These are phyloP conservation scores for Hemithea aestivaria DNA, from an alignment of 2,888 invertebrate genomes.

Conservation along the genomic window DNA sequence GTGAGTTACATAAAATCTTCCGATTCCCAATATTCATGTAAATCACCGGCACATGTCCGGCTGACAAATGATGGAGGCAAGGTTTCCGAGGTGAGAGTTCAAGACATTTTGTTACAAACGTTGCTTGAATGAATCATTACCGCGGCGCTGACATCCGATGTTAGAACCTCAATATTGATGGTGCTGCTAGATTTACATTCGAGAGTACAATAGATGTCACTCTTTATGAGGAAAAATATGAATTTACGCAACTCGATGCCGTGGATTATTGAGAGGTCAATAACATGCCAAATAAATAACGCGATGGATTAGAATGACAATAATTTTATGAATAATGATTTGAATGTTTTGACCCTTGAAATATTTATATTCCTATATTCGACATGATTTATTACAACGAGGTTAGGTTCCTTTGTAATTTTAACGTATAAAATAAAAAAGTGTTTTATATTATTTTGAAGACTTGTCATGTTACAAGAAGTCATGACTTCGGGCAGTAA, in stretches of 20 bases:
- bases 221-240: constrained; percentile 6
- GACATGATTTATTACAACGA: too few species aligned
- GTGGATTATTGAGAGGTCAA: background rate
- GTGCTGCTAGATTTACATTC: constrained; percentile 12
- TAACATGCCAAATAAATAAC: background rate
- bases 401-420: too few species aligned
- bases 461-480: too few species aligned
- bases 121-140: constrained; percentile 33
- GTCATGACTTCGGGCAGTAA: too few species aligned
- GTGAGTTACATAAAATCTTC: constrained; percentile 37
- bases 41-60: constrained; percentile 40
- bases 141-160: constrained; percentile 24
- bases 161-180: constrained; percentile 27
- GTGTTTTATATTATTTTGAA: too few species aligned
- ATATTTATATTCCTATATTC: too few species aligned
- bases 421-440: too few species aligned
- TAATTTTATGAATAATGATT: too few species aligned
- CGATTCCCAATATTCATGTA: constrained; percentile 43
- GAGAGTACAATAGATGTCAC: constrained; percentile 14
- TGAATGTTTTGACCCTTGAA: too few species aligned
- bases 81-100: constrained; percentile 45
- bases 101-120: constrained; percentile 34
- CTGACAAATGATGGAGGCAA: constrained; percentile 55
- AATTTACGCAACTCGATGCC: background rate
- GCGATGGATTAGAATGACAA: too few species aligned